These are phyloP conservation scores for Triplophysa tibetana DNA, from an alignment of 2,113 vertebrate species.

Conservation along the genomic window DNA sequence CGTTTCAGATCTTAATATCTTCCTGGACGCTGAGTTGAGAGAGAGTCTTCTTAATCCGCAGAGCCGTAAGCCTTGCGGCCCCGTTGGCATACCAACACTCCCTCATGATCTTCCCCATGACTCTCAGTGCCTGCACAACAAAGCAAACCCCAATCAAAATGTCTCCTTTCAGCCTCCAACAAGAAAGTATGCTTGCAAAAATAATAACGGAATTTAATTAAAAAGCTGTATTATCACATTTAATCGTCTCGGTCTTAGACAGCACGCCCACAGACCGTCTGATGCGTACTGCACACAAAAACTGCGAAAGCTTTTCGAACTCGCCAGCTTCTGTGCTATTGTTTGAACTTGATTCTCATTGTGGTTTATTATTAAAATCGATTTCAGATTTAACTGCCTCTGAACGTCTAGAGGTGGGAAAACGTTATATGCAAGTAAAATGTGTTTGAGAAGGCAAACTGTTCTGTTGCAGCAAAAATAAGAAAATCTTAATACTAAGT, in stretches of 20 bases:
- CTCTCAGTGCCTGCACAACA: constrained; percentile 82
- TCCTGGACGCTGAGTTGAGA: constrained; percentile 97
- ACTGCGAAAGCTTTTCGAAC: not conserved
- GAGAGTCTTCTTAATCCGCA: constrained; percentile 98
- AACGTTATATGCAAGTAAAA: too few species aligned
- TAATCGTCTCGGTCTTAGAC: not conserved
- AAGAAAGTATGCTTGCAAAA: not conserved
- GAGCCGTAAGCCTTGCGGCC: constrained; percentile 88
- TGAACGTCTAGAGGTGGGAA: not conserved
- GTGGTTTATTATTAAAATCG: not conserved
- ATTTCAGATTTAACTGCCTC: not conserved
- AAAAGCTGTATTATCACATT: not conserved
- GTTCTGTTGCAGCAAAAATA: too few species aligned
- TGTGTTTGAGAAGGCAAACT: too few species aligned
- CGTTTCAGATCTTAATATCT: constrained; percentile 88
- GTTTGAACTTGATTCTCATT: not conserved
- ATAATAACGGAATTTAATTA: constrained; percentile 5
- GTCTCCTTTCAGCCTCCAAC: not conserved
- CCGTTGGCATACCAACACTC: constrained; percentile 98
- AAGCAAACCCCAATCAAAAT: not conserved
- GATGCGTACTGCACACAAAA: not conserved
- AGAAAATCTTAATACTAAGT: too few species aligned
- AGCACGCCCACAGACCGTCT: not conserved
- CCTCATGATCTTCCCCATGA: constrained; percentile 99
- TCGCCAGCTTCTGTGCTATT: not conserved